phyloP scores from a whole-genome alignment of 2,888 invertebrate species.

The Phoronis australis region DNA sequence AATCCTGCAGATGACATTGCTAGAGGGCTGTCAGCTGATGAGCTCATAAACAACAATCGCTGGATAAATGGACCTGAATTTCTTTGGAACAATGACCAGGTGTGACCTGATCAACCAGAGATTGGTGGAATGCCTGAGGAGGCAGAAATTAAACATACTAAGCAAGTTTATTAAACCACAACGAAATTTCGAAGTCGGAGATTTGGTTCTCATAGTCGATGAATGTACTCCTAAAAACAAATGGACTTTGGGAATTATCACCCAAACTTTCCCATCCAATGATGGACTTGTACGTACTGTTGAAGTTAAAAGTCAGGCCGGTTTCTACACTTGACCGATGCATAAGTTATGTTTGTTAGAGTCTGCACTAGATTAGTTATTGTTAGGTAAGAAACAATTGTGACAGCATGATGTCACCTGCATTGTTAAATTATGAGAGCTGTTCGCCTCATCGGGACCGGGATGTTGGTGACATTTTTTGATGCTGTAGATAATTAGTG shows the following conservation, averaged over 20 bases:
- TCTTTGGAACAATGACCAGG: background rate
- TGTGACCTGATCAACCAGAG: constrained; percentile 6
- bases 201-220: constrained; percentile 1
- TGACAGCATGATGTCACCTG: too few species aligned
- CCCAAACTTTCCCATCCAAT: background rate
- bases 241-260: constrained; percentile 3
- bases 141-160: background rate
- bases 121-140: too few species aligned
- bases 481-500: too few species aligned
- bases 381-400: too few species aligned
- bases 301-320: background rate
- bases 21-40: constrained; percentile 2
- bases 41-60: background rate
- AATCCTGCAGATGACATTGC: constrained; percentile 2
- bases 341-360: background rate
- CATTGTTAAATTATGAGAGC: too few species aligned
- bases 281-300: too few species aligned
- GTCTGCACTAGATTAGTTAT: too few species aligned
- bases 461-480: too few species aligned
- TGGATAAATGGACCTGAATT: constrained; percentile 8
- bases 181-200: constrained; percentile 1
- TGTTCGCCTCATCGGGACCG: too few species aligned
- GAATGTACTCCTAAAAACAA: background rate
- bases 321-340: background rate
- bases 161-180: background rate